Conservation (phyloP, 1,140 invertebrate species). For the Drosophila arizonae region DNA sequence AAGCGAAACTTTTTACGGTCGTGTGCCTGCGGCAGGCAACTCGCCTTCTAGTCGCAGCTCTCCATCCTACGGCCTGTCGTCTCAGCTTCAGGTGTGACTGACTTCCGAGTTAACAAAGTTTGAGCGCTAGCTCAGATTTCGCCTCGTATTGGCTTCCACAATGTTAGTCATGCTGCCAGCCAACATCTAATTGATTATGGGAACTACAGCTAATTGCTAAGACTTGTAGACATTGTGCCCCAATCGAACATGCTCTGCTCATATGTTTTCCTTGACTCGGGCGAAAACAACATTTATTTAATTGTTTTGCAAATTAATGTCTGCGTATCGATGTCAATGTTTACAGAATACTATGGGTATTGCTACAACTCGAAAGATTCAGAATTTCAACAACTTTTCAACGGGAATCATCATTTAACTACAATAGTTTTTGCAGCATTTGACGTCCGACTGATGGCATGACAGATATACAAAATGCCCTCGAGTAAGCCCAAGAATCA, state of each 20-base stretch:
- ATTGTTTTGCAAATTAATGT: no score
- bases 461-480: no score
- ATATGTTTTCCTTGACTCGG: no score
- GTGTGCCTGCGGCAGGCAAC: slow-evolving; percentile 29
- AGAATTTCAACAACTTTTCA: no score
- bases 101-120: slow-evolving; percentile 49
- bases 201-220: slow-evolving; percentile 7
- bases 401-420: no score
- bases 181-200: slow-evolving; percentile 25
- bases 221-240: not conserved
- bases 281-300: no score
- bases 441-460: no score
- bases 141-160: slow-evolving; percentile 4
- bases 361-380: no score
- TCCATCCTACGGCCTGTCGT: not conserved
- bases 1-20: slow-evolving; percentile 55
- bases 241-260: not conserved
- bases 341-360: no score
- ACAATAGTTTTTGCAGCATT: no score
- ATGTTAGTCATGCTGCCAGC: slow-evolving; percentile 16
- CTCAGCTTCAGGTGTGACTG: slow-evolving; percentile 54
- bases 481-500: no score
- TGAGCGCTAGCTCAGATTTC: slow-evolving; percentile 58
- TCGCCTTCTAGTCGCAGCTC: slow-evolving; percentile 1
- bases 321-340: no score